phyloP scores from a whole-genome alignment of 1,140 invertebrate genomes.

The Battus philenor region DNA sequence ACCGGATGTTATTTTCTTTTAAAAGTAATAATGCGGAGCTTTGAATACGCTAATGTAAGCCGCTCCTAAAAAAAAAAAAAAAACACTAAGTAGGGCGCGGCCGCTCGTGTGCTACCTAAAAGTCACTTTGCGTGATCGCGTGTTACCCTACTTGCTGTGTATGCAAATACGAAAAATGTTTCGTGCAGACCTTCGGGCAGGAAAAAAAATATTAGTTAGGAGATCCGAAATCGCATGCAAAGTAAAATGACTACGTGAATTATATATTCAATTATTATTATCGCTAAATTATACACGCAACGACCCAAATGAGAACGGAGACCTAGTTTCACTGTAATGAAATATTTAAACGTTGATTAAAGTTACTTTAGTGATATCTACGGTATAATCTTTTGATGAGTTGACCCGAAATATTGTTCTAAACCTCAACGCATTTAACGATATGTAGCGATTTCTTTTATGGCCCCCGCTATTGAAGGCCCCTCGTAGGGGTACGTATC shows the following conservation, averaged over 20 bases:
- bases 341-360: too few relatives aligned
- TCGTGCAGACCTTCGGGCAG: constrained; percentile 20
- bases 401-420: too few relatives aligned
- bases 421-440: too few relatives aligned
- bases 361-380: too few relatives aligned
- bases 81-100: constrained; percentile 16
- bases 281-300: constrained; percentile 20
- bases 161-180: constrained; percentile 34
- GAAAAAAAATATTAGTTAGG: constrained; percentile 21
- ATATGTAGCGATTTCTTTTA: too few relatives aligned
- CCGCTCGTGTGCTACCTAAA: constrained; percentile 23
- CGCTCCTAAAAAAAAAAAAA: constrained; percentile 8
- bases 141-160: constrained; percentile 21
- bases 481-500: too few relatives aligned
- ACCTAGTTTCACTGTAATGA: neutral
- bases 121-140: constrained; percentile 26
- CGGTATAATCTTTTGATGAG: too few relatives aligned
- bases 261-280: constrained; percentile 17
- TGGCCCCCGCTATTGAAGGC: too few relatives aligned
- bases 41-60: constrained; percentile 17
- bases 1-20: constrained; percentile 13
- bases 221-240: constrained; percentile 21
- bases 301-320: constrained; percentile 11
- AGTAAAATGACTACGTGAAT: constrained; percentile 20
- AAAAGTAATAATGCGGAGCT: constrained; percentile 8